Conservation (phyloP, 92 coral and sea anemone species). For the Pocillopora meandrina region DNA sequence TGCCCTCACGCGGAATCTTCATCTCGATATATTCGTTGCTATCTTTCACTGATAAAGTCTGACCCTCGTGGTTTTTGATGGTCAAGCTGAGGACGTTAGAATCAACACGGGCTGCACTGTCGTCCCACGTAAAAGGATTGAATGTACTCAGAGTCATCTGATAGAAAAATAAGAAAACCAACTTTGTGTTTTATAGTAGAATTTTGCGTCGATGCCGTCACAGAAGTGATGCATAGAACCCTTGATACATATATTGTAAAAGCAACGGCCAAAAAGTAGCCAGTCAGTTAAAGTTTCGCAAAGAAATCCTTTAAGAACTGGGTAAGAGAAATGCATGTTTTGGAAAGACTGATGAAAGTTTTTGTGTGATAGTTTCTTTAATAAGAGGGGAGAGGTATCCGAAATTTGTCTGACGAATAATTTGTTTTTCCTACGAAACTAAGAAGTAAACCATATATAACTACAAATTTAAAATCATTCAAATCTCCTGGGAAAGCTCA, state of each 20-base stretch:
- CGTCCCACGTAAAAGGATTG: conserved; percentile 75
- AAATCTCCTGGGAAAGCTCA: background rate
- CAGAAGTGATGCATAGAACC: background rate
- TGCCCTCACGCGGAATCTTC: conserved; percentile 34
- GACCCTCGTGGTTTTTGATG: conserved; percentile 57
- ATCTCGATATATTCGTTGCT: conserved; percentile 57
- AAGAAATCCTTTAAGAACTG: too few relatives aligned
- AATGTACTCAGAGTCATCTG: conserved; percentile 57
- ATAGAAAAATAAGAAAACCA: background rate
- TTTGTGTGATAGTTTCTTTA: too few relatives aligned
- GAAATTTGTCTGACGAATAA: too few relatives aligned
- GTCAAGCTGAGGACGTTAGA: conserved; percentile 61
- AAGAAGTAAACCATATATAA: background rate
- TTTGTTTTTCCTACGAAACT: background rate
- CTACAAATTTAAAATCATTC: background rate
- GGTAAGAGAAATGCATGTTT: too few relatives aligned
- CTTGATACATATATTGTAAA: background rate
- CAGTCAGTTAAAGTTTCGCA: too few relatives aligned
- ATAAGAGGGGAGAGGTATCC: background rate
- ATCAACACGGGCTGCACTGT: conserved; percentile 41
- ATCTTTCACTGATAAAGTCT: conserved; percentile 34
- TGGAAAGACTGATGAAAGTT: too few relatives aligned
- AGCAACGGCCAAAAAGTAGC: too few relatives aligned
- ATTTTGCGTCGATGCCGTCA: background rate
- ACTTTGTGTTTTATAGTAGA: background rate